Evolutionary conservation across 2,888 invertebrate species (phyloP), one percentile per base, ranked within the genome.

Genomic region (Acleris cristana): DNA sequence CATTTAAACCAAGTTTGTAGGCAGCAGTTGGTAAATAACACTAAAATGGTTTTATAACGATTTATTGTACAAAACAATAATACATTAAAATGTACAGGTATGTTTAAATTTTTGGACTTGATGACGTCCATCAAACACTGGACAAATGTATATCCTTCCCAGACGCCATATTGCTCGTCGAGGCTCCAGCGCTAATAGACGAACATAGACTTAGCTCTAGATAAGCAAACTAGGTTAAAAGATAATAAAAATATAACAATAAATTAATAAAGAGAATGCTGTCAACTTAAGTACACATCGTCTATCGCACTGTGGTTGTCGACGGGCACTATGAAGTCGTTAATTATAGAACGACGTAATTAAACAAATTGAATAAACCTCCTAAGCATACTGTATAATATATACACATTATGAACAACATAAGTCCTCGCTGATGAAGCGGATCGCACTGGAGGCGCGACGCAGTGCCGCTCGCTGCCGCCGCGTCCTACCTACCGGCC

Each of bases 21-120:
- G 40, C 40, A 40, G 40, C 40, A 14, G 40, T 14, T 3, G 40
- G 40, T 23, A 63, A 71, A 67, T 70, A 30, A 71, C 72, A 66
- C 63, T 66, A 19, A 55, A 30, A 73, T 88, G 85, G 87, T 93
- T 93, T 91, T 93, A 92, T 93, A 93, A 93, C 92, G 92, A 91
- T 93, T 93, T 93, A 93, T 93, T 93, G 92, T 93, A 93, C 90
- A 93, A 93, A 93, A 93, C 93, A 93, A 93, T 92, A 92, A 92
- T 93, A 93, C 93, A 93, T 93, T 93, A 92, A 93, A 93, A 93
- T 93, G 92, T 93, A 93, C 93, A 93, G 93, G 93, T 93, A 93
- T 93, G 91, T 92, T 92, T 91, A 88, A 90, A 88, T 87, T 90
- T 88, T 88, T 89, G 91, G 92, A 92, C 92, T 87, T 86, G 72